Evolutionary conservation across 2,888 invertebrate species (phyloP).

Genomic region (Torymus texanus): DNA sequence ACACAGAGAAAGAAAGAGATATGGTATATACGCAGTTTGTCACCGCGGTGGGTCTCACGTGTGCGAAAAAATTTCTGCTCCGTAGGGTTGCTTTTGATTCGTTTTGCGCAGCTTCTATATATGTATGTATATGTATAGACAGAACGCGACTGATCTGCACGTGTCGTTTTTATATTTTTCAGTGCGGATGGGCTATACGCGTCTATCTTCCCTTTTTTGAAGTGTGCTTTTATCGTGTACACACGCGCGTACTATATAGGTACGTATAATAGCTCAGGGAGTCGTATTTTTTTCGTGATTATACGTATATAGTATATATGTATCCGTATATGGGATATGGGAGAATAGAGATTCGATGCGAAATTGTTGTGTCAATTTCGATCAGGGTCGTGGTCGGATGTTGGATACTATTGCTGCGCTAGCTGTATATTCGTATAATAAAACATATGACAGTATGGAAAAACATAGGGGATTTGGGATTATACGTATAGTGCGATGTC

Average conservation of each 20-base stretch:
- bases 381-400: constrained; percentile 25
- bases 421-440: constrained; percentile 25
- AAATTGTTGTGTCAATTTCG: constrained; percentile 47
- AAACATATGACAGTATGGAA: constrained; percentile 23
- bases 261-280: constrained; percentile 47
- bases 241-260: neutral
- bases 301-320: constrained; percentile 3
- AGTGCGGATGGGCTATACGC: too few species aligned
- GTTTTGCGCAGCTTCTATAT: constrained; percentile 29
- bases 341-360: constrained; percentile 15
- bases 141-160: constrained; percentile 7
- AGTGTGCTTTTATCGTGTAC: constrained; percentile 41
- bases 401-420: too few species aligned
- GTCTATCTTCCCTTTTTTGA: constrained; percentile 10
- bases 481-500: neutral
- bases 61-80: constrained; percentile 52
- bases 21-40: constrained; percentile 38
- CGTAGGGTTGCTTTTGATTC: constrained; percentile 54
- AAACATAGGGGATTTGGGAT: constrained; percentile 37
- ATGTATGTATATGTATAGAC: too few species aligned
- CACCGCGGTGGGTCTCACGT: constrained; percentile 34
- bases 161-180: constrained; percentile 39
- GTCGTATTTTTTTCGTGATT: constrained; percentile 49
- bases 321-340: too few species aligned
- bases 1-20: constrained; percentile 44